Evolutionary conservation across 2,113 vertebrate genomes (phyloP).

Genomic region (Caloenas nicobarica): DNA sequence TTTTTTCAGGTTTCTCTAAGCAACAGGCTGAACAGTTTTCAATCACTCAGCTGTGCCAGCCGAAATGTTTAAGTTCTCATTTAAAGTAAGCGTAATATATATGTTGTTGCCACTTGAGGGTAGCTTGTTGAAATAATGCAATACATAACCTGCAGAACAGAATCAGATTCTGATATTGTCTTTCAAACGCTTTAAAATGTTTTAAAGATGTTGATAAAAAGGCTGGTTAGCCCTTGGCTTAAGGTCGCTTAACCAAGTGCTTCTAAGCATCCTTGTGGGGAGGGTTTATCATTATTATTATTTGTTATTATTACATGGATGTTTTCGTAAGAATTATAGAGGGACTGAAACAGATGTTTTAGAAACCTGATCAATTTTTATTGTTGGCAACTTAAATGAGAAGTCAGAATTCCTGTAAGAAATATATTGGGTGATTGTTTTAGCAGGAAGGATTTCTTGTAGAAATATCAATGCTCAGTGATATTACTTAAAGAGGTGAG

Average conservation of each 20-base stretch:
- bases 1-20: background rate
- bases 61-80: background rate
- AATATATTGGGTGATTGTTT: background rate
- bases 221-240: background rate
- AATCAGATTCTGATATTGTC: background rate
- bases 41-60: background rate
- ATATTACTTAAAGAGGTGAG: background rate
- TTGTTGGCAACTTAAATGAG: background rate
- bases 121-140: background rate
- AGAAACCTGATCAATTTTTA: background rate
- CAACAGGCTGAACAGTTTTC: background rate
- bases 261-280: background rate
- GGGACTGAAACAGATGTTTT: background rate
- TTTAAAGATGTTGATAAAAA: background rate
- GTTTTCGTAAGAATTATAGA: background rate
- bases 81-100: background rate
- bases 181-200: rapidly evolving
- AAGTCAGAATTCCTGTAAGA: background rate
- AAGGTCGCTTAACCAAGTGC: background rate
- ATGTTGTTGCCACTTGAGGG: background rate
- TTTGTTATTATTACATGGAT: rapidly evolving
- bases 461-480: background rate
- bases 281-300: background rate
- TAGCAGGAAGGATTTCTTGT: background rate
- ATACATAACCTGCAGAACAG: rapidly evolving